Evolutionary conservation across 1,140 invertebrate species (phyloP).

Genomic region (Metaphire vulgaris): DNA sequence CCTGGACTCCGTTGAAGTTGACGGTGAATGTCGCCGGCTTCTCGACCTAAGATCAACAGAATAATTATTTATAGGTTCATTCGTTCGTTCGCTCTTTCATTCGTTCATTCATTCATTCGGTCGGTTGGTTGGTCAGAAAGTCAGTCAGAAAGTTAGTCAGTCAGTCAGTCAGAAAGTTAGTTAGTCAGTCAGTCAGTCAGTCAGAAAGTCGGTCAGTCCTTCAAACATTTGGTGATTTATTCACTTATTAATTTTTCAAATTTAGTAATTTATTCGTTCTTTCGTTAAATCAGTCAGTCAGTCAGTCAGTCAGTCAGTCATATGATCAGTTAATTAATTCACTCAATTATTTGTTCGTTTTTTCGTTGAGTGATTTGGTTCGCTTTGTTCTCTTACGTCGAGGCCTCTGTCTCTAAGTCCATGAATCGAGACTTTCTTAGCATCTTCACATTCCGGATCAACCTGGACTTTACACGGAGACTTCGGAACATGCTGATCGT

Average conservation of each 20-base stretch:
- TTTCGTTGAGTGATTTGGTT: too few species aligned
- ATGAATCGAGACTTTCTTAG: conserved; percentile 74
- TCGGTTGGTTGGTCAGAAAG: neutral
- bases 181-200: neutral
- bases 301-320: too few species aligned
- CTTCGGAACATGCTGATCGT: conserved; percentile 93
- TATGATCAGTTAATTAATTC: too few species aligned
- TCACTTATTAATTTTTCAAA: too few species aligned
- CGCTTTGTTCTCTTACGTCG: conserved; percentile 53
- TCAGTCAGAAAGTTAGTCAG: neutral
- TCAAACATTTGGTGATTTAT: too few species aligned
- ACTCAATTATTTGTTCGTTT: too few species aligned
- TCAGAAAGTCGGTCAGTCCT: too few species aligned
- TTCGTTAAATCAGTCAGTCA: too few species aligned
- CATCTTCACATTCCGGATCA: conserved; percentile 83
- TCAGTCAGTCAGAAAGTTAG: neutral
- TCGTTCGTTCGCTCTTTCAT: too few species aligned
- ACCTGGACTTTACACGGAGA: conserved; percentile 79
- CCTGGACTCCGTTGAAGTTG: conserved; percentile 85
- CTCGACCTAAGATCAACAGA: conserved; percentile 39
- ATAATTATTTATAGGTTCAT: too few species aligned
- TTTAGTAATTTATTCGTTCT: too few species aligned
- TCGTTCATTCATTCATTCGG: neutral
- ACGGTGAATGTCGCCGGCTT: conserved; percentile 90
- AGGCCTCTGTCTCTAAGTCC: conserved; percentile 60